These are phyloP conservation scores for Proctacanthus coquilletti DNA, from an alignment of 1,140 invertebrate genomes.

Conservation along the genomic window DNA sequence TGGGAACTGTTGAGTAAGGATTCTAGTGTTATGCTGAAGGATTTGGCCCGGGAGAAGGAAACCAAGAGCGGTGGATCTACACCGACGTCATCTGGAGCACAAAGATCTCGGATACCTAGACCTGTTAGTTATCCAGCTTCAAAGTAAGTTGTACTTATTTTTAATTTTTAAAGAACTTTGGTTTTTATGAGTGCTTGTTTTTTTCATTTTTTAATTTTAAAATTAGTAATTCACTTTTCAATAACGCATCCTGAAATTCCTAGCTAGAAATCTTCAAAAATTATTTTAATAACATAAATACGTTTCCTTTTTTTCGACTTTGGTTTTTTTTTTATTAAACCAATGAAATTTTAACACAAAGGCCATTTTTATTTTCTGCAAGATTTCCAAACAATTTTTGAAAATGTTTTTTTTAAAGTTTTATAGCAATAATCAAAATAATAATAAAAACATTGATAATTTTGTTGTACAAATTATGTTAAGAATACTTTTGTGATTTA, in stretches of 20 bases:
- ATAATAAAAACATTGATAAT: too few relatives aligned
- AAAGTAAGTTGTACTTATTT: constrained; percentile 27
- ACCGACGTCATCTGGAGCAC: constrained; percentile 20
- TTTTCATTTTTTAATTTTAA: constrained; percentile 7
- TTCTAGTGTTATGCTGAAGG: constrained; percentile 22
- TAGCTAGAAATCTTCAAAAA: too few relatives aligned
- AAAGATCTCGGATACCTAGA: constrained; percentile 52
- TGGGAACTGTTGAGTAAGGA: constrained; percentile 63
- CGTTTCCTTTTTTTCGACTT: constrained; percentile 8
- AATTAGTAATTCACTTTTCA: constrained; percentile 2
- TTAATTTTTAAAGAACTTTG: constrained; percentile 10
- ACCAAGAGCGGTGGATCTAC: constrained; percentile 29
- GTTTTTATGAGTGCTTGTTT: constrained; percentile 9
- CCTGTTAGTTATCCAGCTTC: constrained; percentile 43
- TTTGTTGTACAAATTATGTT: too few relatives aligned
- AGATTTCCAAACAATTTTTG: too few relatives aligned
- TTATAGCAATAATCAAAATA: too few relatives aligned
- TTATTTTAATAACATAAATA: too few relatives aligned
- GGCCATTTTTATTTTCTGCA: too few relatives aligned
- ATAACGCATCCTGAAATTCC: too few relatives aligned
- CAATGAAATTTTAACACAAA: too few relatives aligned
- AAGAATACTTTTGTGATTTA: too few relatives aligned
- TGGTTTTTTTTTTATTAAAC: background rate
- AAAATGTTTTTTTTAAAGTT: too few relatives aligned
- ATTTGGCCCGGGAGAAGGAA: constrained; percentile 32